phyloP scores from a whole-genome alignment of 2,113 vertebrate genomes.

The Hystrix brachyura region DNA sequence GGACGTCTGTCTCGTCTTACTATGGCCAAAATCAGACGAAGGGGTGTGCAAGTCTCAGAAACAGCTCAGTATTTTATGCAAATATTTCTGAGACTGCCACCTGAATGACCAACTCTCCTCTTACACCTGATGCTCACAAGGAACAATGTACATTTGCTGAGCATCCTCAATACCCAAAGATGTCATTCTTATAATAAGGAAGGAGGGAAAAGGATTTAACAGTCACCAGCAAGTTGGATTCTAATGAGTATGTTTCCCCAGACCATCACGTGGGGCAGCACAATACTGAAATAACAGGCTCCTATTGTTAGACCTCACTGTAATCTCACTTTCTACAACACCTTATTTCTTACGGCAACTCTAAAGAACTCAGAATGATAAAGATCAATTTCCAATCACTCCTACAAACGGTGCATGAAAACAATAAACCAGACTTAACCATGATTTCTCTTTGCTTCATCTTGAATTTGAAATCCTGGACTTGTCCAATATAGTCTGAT shows the following conservation, averaged over 20 bases:
- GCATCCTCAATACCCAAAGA: neutral
- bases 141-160: neutral
- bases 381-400: neutral
- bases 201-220: neutral
- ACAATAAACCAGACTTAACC: neutral
- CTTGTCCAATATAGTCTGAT: neutral
- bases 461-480: slow-evolving; percentile 14
- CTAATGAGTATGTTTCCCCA: neutral
- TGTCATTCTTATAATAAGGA: neutral
- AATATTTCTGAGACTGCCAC: neutral
- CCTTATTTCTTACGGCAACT: neutral
- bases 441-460: neutral
- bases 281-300: neutral
- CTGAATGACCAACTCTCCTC: neutral
- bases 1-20: neutral
- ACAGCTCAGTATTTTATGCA: neutral
- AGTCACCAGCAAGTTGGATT: neutral
- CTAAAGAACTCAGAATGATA: neutral
- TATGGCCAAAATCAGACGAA: neutral
- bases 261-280: neutral
- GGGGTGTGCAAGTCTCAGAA: neutral
- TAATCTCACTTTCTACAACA: neutral
- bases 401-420: neutral
- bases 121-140: neutral
- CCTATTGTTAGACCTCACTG: neutral